Evolutionary conservation across 1,140 invertebrate species (phyloP).

Genomic region (Mizuhopecten yessoensis): DNA sequence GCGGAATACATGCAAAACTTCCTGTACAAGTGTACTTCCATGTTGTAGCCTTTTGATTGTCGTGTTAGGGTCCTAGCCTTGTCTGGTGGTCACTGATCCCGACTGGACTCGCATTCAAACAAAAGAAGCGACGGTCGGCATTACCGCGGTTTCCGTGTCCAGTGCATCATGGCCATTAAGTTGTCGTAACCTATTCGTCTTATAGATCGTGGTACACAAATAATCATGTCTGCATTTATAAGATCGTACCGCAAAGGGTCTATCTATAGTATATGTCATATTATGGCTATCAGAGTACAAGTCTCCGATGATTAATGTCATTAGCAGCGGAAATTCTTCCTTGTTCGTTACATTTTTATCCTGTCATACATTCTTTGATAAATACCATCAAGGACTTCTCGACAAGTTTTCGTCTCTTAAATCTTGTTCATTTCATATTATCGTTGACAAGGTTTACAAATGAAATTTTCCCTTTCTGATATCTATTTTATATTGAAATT

Average conservation of each 20-base stretch:
- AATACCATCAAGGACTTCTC: too few species aligned
- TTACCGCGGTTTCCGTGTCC: conserved; percentile 3
- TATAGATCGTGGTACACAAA: not conserved
- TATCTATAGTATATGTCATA: not conserved
- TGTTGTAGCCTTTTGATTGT: not conserved
- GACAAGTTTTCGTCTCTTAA: too few species aligned
- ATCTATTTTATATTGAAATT: too few species aligned
- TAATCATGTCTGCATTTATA: not conserved
- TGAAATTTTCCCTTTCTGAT: too few species aligned
- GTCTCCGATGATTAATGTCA: not conserved
- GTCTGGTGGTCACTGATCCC: not conserved
- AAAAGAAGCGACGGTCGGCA: conserved; percentile 13
- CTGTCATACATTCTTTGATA: not conserved
- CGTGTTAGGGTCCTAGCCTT: not conserved
- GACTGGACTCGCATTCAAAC: conserved; percentile 21
- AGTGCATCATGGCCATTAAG: not conserved
- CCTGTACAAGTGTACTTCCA: not conserved
- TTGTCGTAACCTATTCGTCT: not conserved
- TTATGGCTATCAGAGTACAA: not conserved
- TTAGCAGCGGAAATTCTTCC: not conserved
- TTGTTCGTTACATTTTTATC: not conserved
- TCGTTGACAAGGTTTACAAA: too few species aligned
- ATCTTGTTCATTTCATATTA: too few species aligned
- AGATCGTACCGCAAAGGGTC: not conserved
- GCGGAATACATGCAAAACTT: not conserved